These are phyloP conservation scores for Bedellia somnulentella DNA, from an alignment of 2,888 invertebrate species.

Conservation along the genomic window DNA sequence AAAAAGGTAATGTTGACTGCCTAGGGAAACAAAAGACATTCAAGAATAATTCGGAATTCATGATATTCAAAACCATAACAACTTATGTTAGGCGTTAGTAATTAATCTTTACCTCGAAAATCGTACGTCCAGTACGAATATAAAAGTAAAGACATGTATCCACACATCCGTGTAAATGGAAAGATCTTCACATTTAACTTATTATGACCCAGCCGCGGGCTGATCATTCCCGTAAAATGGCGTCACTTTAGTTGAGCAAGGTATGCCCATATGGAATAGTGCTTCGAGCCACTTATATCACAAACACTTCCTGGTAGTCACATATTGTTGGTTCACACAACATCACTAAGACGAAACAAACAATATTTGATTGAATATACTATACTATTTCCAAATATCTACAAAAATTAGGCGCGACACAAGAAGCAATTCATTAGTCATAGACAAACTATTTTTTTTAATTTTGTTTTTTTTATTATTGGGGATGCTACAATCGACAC, in stretches of 20 bases:
- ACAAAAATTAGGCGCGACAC: constrained; percentile 43
- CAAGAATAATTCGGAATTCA: constrained; percentile 13
- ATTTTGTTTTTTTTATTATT: constrained; percentile 19
- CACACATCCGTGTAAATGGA: constrained; percentile 50
- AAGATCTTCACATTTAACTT: constrained; percentile 54
- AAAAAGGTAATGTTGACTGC: constrained; percentile 27
- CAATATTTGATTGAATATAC: constrained; percentile 24
- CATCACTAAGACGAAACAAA: constrained; percentile 23
- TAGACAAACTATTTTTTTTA: constrained; percentile 30
- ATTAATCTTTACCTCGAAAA: constrained; percentile 41
- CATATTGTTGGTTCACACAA: constrained; percentile 29
- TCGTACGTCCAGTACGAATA: constrained; percentile 58
- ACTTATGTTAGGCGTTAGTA: neutral
- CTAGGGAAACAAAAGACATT: constrained; percentile 56
- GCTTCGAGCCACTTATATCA: constrained; percentile 20
- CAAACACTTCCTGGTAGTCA: constrained; percentile 24
- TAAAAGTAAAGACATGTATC: constrained; percentile 50
- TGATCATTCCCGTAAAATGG: constrained; percentile 64
- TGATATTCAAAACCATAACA: neutral
- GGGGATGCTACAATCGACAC: constrained; percentile 19
- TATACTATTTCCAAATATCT: constrained; percentile 58
- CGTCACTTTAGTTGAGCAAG: constrained; percentile 57
- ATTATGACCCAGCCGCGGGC: constrained; percentile 55
- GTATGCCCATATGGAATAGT: constrained; percentile 48
- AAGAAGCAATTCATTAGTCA: constrained; percentile 53